These are phyloP conservation scores for Dicroscelio sp. DNA, from an alignment of 2,888 invertebrate species.

Conservation along the genomic window DNA sequence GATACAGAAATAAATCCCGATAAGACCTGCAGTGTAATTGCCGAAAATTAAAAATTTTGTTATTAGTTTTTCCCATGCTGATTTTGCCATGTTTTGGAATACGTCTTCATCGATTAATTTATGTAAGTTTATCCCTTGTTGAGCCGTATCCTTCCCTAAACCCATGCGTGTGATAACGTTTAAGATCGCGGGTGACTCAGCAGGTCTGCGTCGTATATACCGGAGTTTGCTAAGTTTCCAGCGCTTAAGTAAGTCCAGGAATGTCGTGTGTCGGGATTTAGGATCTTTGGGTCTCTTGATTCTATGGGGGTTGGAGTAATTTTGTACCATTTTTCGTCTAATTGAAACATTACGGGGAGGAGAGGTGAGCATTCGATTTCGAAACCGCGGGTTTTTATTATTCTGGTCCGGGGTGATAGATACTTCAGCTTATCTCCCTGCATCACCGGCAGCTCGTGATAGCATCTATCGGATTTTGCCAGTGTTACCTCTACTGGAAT, in stretches of 20 bases:
- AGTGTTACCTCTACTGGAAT: slow-evolving; percentile 81
- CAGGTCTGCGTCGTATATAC: not conserved
- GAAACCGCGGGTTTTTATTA: slow-evolving; percentile 51
- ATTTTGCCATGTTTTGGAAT: not conserved
- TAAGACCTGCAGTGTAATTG: not conserved
- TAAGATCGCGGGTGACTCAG: not conserved
- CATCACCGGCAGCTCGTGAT: slow-evolving; percentile 45
- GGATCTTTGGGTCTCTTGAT: not conserved
- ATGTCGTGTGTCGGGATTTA: not conserved
- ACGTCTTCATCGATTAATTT: not conserved
- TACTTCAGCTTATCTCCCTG: slow-evolving; percentile 42
- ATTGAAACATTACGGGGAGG: slow-evolving; percentile 48
- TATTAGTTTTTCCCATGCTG: not conserved
- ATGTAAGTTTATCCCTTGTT: not conserved
- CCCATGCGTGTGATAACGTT: not conserved
- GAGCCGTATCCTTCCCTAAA: not conserved
- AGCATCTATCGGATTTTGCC: slow-evolving; percentile 76
- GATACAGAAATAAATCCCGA: not conserved
- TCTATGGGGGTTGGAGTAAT: not conserved
- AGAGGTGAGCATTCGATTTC: slow-evolving; percentile 77
- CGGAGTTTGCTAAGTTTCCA: not conserved
- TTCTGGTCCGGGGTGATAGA: slow-evolving; percentile 80
- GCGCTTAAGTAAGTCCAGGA: not conserved
- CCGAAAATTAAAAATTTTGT: not conserved
- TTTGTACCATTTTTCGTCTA: not conserved